Evolutionary conservation across 2,113 vertebrate species (phyloP).

Genomic region (Sinocyclocheilus anophthalmus): DNA sequence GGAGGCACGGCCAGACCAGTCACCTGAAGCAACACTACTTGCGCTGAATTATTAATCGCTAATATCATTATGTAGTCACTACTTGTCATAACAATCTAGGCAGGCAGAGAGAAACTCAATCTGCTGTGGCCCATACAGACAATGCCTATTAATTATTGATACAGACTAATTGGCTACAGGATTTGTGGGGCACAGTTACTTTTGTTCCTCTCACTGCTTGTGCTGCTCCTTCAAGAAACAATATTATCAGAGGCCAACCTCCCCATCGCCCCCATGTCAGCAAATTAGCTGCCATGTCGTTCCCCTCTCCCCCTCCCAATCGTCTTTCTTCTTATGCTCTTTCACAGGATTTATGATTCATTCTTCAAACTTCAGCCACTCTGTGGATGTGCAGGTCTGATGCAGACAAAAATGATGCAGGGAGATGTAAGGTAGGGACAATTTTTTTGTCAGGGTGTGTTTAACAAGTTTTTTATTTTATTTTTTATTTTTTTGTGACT

Average conservation of each 20-base stretch:
- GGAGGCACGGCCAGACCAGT: constrained; percentile 58
- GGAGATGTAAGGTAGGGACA: not conserved
- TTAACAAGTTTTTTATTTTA: not conserved
- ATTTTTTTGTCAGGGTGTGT: not conserved
- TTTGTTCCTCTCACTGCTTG: constrained; percentile 88
- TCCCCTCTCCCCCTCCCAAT: constrained; percentile 60
- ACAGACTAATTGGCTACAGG: constrained; percentile 96
- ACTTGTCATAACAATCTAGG: constrained; percentile 94
- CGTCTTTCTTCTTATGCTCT: constrained; percentile 25
- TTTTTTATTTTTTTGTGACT: not conserved
- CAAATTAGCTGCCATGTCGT: constrained; percentile 82
- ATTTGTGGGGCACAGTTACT: constrained; percentile 87
- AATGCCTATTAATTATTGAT: constrained; percentile 96
- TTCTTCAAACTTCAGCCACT: constrained; percentile 49
- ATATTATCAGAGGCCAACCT: constrained; percentile 77
- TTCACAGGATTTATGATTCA: constrained; percentile 35
- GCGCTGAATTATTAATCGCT: constrained; percentile 88
- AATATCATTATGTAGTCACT: constrained; percentile 94
- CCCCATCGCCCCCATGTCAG: constrained; percentile 76
- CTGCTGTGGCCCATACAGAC: constrained; percentile 83
- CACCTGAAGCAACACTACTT: constrained; percentile 73
- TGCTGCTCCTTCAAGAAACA: constrained; percentile 85
- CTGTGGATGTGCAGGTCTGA: constrained; percentile 55
- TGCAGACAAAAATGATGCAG: constrained; percentile 64
- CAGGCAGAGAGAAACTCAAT: constrained; percentile 84